Conservation (phyloP, 2,797 vertebrate species). For the Characodon lateralis region DNA sequence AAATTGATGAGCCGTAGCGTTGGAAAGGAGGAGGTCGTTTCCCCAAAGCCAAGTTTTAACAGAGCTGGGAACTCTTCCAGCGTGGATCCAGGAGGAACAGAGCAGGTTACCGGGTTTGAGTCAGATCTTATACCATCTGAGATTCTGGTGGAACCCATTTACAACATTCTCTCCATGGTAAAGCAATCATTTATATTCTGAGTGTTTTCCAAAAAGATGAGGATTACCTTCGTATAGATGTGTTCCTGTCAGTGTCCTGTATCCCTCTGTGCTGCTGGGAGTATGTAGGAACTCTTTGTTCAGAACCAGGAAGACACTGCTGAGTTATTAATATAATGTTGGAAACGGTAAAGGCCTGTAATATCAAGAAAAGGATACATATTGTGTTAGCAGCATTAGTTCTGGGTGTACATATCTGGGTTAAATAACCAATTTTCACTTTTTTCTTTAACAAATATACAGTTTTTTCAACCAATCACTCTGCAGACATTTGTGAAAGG, state of each 20-base stretch:
- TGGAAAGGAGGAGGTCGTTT: not conserved
- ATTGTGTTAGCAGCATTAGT: too few relatives aligned
- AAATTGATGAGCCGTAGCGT: conserved; percentile 34
- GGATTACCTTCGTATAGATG: not conserved
- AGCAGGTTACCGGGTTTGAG: conserved; percentile 15
- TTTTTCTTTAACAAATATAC: too few relatives aligned
- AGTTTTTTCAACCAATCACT: too few relatives aligned
- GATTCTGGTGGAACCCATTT: not conserved
- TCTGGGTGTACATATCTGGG: too few relatives aligned
- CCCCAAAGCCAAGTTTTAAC: conserved; percentile 17
- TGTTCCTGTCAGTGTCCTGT: not conserved
- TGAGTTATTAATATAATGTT: too few relatives aligned
- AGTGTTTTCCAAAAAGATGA: not conserved
- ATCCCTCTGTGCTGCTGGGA: too few relatives aligned
- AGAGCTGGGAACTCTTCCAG: conserved; percentile 14
- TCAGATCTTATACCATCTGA: not conserved
- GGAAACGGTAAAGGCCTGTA: too few relatives aligned
- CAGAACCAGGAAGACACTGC: too few relatives aligned
- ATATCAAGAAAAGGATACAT: too few relatives aligned
- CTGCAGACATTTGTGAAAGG: too few relatives aligned
- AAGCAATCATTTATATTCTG: not conserved
- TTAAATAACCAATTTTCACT: too few relatives aligned
- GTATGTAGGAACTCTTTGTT: too few relatives aligned
- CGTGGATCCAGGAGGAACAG: not conserved
- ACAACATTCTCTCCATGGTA: not conserved